Conservation (phyloP, 2,888 invertebrate genomes). For the Ptycholaimellus sp. region DNA sequence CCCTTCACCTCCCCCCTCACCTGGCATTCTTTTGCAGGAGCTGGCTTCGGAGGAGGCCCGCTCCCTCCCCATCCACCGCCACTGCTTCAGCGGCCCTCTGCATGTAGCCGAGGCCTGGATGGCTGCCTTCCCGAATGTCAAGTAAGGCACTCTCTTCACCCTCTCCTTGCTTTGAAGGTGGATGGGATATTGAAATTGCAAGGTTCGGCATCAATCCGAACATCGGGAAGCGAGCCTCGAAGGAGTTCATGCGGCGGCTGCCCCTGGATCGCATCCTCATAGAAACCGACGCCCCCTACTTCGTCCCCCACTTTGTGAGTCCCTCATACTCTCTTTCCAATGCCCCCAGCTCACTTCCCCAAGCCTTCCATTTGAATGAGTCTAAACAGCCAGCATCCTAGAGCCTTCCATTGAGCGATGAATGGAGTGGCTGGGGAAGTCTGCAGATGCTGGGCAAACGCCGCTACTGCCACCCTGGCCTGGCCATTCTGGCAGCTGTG, state of each 20-base stretch:
- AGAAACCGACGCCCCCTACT: conserved; percentile 34
- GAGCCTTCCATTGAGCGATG: too few relatives aligned
- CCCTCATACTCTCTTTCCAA: too few relatives aligned
- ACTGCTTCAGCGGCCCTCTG: conserved; percentile 30
- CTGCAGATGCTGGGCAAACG: too few relatives aligned
- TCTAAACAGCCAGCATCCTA: too few relatives aligned
- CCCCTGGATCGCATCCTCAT: conserved; percentile 29
- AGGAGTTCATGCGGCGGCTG: conserved; percentile 25
- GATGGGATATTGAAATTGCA: too few relatives aligned
- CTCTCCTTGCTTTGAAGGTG: too few relatives aligned
- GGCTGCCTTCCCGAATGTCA: conserved; percentile 27
- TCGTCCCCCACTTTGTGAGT: too few relatives aligned
- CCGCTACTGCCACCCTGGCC: too few relatives aligned
- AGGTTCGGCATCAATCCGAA: conserved; percentile 8
- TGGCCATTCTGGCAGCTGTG: too few relatives aligned
- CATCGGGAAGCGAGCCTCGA: conserved; percentile 11
- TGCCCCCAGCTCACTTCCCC: too few relatives aligned
- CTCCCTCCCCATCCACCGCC: conserved; percentile 29
- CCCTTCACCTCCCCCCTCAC: neutral
- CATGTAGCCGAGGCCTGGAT: conserved; percentile 27
- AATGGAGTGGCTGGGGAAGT: too few relatives aligned
- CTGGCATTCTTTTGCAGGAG: conserved; percentile 11
- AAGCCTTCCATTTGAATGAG: too few relatives aligned
- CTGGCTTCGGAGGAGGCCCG: conserved; percentile 26
- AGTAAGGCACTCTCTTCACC: conserved; percentile 21